phyloP scores from a whole-genome alignment of 2,113 vertebrate species.

The Melanostigma gelatinosum region DNA sequence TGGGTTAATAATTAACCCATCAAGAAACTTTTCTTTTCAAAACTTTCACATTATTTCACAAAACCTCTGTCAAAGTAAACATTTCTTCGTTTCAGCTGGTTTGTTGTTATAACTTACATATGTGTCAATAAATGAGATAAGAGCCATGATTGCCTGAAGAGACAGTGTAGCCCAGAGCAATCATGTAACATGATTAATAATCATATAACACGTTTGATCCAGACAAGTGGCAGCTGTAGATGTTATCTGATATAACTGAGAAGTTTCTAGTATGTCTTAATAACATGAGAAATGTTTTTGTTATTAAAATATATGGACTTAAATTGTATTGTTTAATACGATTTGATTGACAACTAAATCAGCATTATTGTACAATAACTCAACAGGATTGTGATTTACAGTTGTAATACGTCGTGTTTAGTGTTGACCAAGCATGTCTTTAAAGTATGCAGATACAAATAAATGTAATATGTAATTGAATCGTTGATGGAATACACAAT shows the following conservation, averaged over 20 bases:
- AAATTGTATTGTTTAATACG: constrained; percentile 3
- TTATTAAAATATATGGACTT: background rate
- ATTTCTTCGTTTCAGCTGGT: background rate
- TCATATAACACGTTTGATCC: background rate
- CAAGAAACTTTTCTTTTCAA: no score
- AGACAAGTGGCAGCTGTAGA: background rate
- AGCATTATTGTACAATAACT: background rate
- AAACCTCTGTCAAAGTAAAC: no score
- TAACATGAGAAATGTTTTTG: background rate
- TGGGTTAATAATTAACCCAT: no score
- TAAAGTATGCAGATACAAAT: constrained; percentile 14
- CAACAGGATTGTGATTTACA: background rate
- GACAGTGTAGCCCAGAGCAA: background rate
- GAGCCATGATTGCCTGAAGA: background rate
- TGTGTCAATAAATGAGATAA: background rate
- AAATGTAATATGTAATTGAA: constrained; percentile 12
- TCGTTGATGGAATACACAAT: constrained; percentile 35
- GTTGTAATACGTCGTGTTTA: constrained; percentile 13
- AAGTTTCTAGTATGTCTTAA: background rate
- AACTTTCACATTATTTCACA: no score
- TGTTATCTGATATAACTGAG: background rate
- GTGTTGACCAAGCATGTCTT: constrained; percentile 4
- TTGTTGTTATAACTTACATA: no score
- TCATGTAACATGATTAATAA: background rate
- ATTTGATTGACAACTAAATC: background rate